phyloP scores from a whole-genome alignment of 2,113 vertebrate genomes.

The Pyxicephalus adspersus region DNA sequence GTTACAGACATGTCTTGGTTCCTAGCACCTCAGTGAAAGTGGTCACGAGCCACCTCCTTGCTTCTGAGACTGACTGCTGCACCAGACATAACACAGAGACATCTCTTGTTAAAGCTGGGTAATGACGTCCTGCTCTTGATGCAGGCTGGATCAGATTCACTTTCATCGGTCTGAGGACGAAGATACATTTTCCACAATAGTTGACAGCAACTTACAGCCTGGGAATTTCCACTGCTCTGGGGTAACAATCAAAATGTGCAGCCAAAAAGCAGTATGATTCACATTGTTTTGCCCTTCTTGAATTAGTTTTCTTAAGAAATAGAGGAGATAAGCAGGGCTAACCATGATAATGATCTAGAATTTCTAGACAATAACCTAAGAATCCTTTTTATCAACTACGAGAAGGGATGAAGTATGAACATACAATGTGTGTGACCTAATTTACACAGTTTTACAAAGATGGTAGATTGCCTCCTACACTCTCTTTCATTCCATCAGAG shows the following conservation, averaged over 20 bases:
- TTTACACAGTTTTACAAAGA: no score
- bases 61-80: slow-evolving; percentile 40
- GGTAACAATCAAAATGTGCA: background rate
- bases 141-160: slow-evolving; percentile 38
- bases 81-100: slow-evolving; percentile 53
- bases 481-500: no score
- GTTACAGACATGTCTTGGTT: slow-evolving; percentile 36
- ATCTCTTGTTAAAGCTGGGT: slow-evolving; percentile 45
- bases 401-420: no score
- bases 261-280: background rate
- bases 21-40: slow-evolving; percentile 43
- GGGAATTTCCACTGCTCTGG: background rate
- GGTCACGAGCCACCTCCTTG: slow-evolving; percentile 29
- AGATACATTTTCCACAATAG: slow-evolving; percentile 7
- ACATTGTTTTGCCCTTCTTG: background rate
- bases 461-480: no score
- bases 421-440: no score
- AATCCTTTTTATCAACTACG: no score
- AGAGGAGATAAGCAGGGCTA: background rate
- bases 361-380: no score
- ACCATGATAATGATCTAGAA: background rate
- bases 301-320: background rate
- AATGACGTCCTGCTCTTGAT: slow-evolving; percentile 19
- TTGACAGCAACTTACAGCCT: background rate
- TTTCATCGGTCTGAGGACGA: background rate